These are phyloP conservation scores for Pheosia gnoma DNA, from an alignment of 2,888 invertebrate species.

Conservation along the genomic window DNA sequence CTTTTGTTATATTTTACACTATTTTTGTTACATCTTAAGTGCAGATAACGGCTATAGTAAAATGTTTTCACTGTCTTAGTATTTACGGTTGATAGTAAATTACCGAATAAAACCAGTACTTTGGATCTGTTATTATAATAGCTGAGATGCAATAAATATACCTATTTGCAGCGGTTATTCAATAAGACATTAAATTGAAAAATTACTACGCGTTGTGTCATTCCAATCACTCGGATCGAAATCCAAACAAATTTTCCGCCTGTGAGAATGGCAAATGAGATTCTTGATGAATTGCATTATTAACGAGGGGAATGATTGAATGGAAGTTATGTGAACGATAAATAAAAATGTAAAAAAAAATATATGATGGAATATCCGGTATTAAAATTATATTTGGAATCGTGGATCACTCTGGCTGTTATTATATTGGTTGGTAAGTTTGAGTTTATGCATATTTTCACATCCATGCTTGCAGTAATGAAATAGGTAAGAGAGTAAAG, in stretches of 20 bases:
- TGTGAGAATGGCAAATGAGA: constrained; percentile 11
- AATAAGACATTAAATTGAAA: constrained; percentile 30
- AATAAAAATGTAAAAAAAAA: constrained; percentile 6
- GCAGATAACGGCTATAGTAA: constrained; percentile 21
- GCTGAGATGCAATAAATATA: constrained; percentile 6
- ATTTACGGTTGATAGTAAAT: not conserved
- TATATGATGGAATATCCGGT: constrained; percentile 14
- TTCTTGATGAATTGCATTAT: constrained; percentile 19
- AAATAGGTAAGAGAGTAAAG: too few relatives aligned
- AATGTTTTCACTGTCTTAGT: constrained; percentile 9
- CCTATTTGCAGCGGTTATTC: constrained; percentile 29
- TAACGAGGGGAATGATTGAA: constrained; percentile 8
- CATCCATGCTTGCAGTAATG: too few relatives aligned
- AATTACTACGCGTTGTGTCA: constrained; percentile 3
- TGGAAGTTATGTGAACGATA: constrained; percentile 11
- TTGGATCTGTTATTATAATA: constrained; percentile 13
- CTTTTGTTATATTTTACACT: too few relatives aligned
- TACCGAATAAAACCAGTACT: not conserved
- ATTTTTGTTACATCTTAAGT: not conserved
- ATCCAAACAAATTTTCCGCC: constrained; percentile 24
- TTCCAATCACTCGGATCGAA: constrained; percentile 1
- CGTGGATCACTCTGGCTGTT: not conserved
- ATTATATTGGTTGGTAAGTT: constrained; percentile 7
- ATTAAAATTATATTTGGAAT: not conserved
- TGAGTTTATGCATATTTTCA: not conserved